phyloP scores from a whole-genome alignment of 2,113 vertebrate genomes.

The Perognathus longimembris region DNA sequence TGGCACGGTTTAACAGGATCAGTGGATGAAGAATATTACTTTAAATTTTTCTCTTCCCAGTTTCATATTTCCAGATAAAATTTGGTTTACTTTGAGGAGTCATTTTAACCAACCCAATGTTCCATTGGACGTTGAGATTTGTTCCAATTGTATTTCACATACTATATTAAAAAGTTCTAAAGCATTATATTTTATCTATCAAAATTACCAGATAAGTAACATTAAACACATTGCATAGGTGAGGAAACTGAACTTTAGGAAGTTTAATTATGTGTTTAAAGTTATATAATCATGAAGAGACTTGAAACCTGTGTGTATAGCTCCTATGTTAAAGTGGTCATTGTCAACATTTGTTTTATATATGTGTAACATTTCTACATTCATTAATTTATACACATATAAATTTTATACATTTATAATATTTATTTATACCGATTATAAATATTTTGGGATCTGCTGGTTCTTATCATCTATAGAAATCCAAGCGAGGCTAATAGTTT shows the following conservation, averaged over 20 bases:
- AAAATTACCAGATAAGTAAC: neutral
- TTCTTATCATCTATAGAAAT: slow-evolving; percentile 21
- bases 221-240: neutral
- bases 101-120: neutral
- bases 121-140: neutral
- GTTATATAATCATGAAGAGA: neutral
- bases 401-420: no score
- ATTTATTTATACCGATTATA: neutral
- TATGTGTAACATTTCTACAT: no score
- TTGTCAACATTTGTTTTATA: slow-evolving; percentile 23
- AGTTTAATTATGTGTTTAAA: neutral
- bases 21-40: neutral
- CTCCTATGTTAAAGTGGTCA: neutral
- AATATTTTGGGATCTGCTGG: neutral
- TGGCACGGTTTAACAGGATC: neutral
- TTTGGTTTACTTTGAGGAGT: neutral
- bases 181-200: neutral
- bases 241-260: neutral
- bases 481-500: neutral
- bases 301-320: neutral
- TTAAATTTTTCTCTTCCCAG: neutral
- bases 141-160: neutral
- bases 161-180: neutral
- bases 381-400: no score
- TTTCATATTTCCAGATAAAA: slow-evolving; percentile 6